A percentile compares a stretch with the other conserved stretches of the same genome.
Conservation (phyloP, 2,113 vertebrate species). For the Neofelis nebulosa region DNA sequence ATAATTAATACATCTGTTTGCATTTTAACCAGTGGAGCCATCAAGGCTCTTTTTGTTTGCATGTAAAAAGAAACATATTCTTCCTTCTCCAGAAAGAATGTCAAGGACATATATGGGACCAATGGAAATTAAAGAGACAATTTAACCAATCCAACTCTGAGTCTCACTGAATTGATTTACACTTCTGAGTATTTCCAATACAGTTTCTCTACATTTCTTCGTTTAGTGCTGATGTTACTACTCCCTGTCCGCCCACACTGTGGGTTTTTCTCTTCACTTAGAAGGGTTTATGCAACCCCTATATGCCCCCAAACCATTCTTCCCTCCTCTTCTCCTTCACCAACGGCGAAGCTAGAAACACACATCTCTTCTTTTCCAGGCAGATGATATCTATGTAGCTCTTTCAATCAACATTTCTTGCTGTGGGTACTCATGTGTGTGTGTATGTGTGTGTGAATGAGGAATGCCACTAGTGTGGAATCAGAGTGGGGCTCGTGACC, state of each 20-base stretch:
- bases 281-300: not conserved
- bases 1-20: slow-evolving; percentile 29
- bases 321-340: not conserved
- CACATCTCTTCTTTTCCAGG: not conserved
- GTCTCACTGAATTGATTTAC: not conserved
- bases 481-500: not conserved
- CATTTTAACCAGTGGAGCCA: not conserved
- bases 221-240: not conserved
- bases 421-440: not conserved
- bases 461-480: not conserved
- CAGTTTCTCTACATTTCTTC: not conserved
- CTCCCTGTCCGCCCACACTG: not conserved
- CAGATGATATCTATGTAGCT: not conserved
- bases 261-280: not conserved
- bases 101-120: not conserved
- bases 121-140: not conserved
- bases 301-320: not conserved
- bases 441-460: not conserved
- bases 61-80: not conserved
- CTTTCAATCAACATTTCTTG: not conserved
- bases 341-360: not conserved
- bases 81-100: not conserved
- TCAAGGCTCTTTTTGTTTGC: too few relatives aligned
- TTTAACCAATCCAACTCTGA: not conserved
- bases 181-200: not conserved